A percentile compares a stretch with the other conserved stretches of the same genome.
Conservation (phyloP, 2,113 vertebrate species). For the Pleuronectes platessa region DNA sequence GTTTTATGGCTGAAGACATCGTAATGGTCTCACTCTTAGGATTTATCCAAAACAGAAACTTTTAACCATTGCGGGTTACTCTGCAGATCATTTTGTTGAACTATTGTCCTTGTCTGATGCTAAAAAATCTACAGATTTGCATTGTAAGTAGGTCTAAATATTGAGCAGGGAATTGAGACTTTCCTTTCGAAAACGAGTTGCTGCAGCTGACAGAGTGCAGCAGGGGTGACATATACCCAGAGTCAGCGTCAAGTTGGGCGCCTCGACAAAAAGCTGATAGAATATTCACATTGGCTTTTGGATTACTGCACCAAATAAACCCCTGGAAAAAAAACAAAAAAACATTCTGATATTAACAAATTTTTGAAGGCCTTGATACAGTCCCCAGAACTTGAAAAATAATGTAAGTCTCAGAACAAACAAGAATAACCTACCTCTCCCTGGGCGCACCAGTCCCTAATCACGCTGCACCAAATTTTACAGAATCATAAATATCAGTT, state of each 20-base stretch:
- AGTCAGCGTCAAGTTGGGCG: not conserved
- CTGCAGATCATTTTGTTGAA: slow-evolving; percentile 10
- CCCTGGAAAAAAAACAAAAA: no score
- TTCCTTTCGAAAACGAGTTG: not conserved
- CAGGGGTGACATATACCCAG: not conserved
- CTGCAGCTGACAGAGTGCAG: not conserved
- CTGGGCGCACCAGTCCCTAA: no score
- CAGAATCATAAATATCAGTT: no score
- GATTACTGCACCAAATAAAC: no score
- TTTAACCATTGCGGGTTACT: slow-evolving; percentile 4
- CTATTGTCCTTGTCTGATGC: not conserved
- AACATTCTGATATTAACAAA: no score
- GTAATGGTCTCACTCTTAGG: not conserved
- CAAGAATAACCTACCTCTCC: not conserved
- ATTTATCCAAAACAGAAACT: not conserved
- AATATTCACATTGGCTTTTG: no score
- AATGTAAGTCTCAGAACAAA: not conserved
- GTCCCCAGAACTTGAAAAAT: not conserved
- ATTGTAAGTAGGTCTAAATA: slow-evolving; percentile 20
- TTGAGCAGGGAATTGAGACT: not conserved
- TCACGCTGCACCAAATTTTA: no score
- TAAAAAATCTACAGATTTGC: not conserved
- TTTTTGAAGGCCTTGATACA: not conserved
- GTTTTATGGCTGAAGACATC: slow-evolving; percentile 8
- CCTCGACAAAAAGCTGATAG: not conserved